Conservation (phyloP, 2,113 vertebrate genomes). For the Sarotherodon lohbergeri region DNA sequence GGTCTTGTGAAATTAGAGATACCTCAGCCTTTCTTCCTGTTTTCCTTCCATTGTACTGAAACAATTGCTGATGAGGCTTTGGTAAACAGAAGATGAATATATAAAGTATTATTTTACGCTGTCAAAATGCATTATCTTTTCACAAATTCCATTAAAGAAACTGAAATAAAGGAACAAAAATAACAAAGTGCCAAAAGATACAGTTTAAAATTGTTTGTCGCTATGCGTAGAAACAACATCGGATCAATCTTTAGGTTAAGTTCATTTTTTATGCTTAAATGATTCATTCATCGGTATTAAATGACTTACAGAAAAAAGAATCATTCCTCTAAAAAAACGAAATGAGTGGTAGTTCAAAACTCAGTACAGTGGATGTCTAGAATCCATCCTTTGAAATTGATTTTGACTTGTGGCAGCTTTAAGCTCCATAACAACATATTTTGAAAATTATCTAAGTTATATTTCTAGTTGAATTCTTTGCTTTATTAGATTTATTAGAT, state of each 20-base stretch:
- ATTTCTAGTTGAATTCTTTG: background rate
- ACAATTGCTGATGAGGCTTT: background rate
- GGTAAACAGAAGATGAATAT: background rate
- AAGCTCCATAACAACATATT: background rate
- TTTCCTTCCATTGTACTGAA: background rate
- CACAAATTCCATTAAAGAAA: background rate
- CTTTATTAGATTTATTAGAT: background rate
- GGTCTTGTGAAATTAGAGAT: background rate
- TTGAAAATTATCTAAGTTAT: background rate
- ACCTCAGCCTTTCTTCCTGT: background rate
- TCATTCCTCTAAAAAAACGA: rapidly evolving
- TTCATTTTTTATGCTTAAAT: background rate
- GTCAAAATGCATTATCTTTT: background rate
- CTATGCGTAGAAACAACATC: background rate
- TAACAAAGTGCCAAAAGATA: background rate
- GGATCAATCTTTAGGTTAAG: background rate
- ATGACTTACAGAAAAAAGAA: background rate
- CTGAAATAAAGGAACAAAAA: background rate
- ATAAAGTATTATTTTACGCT: background rate
- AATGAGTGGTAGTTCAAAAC: background rate
- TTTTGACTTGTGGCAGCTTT: background rate
- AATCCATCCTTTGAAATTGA: background rate
- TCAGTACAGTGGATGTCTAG: background rate
- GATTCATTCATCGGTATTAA: background rate
- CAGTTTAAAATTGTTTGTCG: background rate